Base-by-base conservation (phyloP, 2,888 invertebrate genomes). In the Rhagonycha fulva region DNA sequence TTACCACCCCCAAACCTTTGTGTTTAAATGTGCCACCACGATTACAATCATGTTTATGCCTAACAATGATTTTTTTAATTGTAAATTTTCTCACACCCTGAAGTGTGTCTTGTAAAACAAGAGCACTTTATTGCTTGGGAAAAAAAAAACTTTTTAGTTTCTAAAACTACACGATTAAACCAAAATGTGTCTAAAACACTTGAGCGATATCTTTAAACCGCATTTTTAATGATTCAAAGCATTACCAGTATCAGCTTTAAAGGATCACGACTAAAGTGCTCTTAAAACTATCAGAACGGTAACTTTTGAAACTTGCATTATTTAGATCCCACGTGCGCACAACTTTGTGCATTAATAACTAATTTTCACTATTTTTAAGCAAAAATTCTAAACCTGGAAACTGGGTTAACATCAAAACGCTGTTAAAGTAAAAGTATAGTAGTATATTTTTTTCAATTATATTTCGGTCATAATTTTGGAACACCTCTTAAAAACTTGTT, bases 1-100 rank as follows among this genome's bases (percentile, higher is more conserved):
- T 82, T 82, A 74, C 76, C 82, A 70, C 68, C 68, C 76, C 61
- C 71, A 71, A 70, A 76, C 73, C 76, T 76, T 74, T 76, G 68
- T 71, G 76, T 76, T 61, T 76, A 71, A 73, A 76, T 30, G 68
- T 32, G 30, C 28, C 32, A 68, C 68, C 68, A 19, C 32, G 32
- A 68, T 30, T 68, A 19, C 28, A 68, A 68, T 68, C 68, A 24
- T 68, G 28, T 68, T 68, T 28, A 32, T 30, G 28, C 68, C 28
- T 30, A 68, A 68, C 68, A 47, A 47, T 47, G n/a, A 47, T 47
- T n/a, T 47, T 47, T 47, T 12, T n/a, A 47, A 12, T 32, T 47
- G n/a, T n/a, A 47, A 47, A 47, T n/a, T 47, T 47, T 47, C 47
- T 47, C 47, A 47, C 47, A 47, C 47, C n/a, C 7, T 12, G n/a